Conservation (phyloP, 2,113 vertebrate species). For the Rattus norvegicus region GRCr8 NC_086025.1:49596501-49597000, state of each 20-base stretch:
- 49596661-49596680: constrained; percentile 20
- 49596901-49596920: background rate
- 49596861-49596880: background rate
- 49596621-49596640: background rate
- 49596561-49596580: background rate
- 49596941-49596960: background rate
- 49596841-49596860: background rate
- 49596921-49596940: background rate
- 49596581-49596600: background rate
- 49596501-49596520: background rate
- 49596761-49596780: constrained; percentile 1
- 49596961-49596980: background rate
- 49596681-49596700: background rate
- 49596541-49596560: background rate
- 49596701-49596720: background rate
- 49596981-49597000: background rate
- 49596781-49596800: background rate
- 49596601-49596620: background rate
- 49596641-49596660: constrained; percentile 18
- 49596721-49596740: background rate
- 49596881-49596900: background rate
- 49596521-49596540: background rate
- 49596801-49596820: background rate
- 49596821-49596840: background rate
- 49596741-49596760: background rate